phyloP scores from a whole-genome alignment of 2,888 invertebrate genomes.

The Cephus rjabovi region DNA sequence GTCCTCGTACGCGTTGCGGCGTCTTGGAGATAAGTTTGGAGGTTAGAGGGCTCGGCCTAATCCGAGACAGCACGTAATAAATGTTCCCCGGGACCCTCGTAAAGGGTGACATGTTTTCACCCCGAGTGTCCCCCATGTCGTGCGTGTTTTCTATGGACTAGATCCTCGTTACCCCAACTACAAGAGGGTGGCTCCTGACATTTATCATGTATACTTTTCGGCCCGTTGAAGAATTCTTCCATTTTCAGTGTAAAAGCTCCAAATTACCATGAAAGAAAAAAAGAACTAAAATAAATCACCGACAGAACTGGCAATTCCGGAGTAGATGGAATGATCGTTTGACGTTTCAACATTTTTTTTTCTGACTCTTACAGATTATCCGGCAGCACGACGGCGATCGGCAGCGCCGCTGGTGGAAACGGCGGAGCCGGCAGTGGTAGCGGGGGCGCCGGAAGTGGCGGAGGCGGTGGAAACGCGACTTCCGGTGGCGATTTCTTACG shows the following conservation, averaged over 20 bases:
- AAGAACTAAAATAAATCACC: background rate
- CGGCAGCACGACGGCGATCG: conserved; percentile 56
- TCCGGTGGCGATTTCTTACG: conserved; percentile 73
- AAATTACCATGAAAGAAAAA: background rate
- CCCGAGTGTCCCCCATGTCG: background rate
- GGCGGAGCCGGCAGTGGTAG: conserved; percentile 40
- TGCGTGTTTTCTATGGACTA: background rate
- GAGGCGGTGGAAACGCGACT: conserved; percentile 70
- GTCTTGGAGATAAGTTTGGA: conserved; percentile 4
- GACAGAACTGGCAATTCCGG: background rate
- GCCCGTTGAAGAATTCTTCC: background rate
- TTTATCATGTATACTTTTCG: background rate
- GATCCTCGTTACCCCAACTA: background rate
- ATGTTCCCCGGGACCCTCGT: conserved; percentile 4
- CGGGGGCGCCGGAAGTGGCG: conserved; percentile 66
- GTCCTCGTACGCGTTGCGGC: background rate
- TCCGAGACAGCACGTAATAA: conserved; percentile 5
- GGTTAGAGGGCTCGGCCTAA: background rate
- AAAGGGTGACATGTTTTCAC: conserved; percentile 8
- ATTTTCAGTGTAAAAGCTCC: background rate
- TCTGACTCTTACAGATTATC: conserved; percentile 52
- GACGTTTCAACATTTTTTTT: background rate
- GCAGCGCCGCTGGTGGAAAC: conserved; percentile 40
- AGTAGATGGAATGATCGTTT: no score
- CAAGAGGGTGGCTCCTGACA: background rate